Evolutionary conservation across 2,797 vertebrate genomes (phyloP), one percentile per base, ranked within the genome.

Genomic region (Hafferia zeledoni): DNA sequence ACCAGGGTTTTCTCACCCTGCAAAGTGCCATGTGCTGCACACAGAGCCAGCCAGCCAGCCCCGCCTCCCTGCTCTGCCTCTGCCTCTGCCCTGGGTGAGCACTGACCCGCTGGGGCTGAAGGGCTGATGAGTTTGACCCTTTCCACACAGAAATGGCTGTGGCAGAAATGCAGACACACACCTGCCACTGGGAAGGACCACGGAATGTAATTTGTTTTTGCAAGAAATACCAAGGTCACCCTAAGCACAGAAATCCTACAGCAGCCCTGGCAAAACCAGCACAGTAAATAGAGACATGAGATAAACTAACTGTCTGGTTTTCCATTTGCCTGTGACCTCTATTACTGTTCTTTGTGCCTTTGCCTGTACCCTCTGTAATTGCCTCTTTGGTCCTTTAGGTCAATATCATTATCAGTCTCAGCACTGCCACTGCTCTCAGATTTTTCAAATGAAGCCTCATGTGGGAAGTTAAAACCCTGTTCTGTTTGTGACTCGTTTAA

Each of bases 271-370:
- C 72, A 90, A 96, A 90, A 50, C 30, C 75, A 77, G 71, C 60
- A 63, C 27, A 80, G 89, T 91, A 95, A 91, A 93, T 78, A 92
- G 3, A 95, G 80, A 90, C 22, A 61, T 3, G 31, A 83, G 77
- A 96, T 85, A 85, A 96, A 93, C 56, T 89, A 89, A 41, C 50
- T 81, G 37, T 61, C 81, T 80, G 37, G 19, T 80, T 87, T 95
- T 63, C 76, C 39, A 68, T 70, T 68, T 83, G 78, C 64, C 52
- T 87, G 64, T 74, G 87, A 91, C 74, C 87, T 95, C 89, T 89
- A 95, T 91, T 91, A 94, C 68, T 70, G 83, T 87, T 94, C 78
- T 80, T 91, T 94, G 77, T 49, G 90, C 65, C 83, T 76, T 50
- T 82, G 67, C 67, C 82, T 85, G 22, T 37, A 89, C 90, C 84